Evolutionary conservation across 23 tunicate species (phyloP).

Genomic region (Styela clava): DNA sequence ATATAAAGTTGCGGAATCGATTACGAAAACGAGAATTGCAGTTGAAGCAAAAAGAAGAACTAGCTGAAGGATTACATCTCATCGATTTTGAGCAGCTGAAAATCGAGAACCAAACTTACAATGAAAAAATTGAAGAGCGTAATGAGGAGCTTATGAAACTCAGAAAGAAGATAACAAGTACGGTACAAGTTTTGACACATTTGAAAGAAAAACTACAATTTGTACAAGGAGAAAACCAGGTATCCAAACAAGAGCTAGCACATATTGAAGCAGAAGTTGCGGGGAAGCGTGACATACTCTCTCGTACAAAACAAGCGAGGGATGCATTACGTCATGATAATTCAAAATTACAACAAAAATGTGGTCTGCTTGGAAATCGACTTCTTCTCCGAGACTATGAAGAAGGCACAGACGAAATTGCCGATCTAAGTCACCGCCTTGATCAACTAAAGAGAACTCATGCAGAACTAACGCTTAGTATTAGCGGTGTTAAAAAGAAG

Average conservation of each 20-base stretch:
- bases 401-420: constrained; percentile 75
- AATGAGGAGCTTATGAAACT: constrained; percentile 96
- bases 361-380: constrained; percentile 71
- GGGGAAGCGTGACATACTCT: constrained; percentile 65
- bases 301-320: constrained; percentile 82
- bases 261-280: constrained; percentile 76
- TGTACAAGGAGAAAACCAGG: constrained; percentile 82
- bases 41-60: constrained; percentile 92
- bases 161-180: constrained; percentile 86
- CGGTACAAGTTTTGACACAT: constrained; percentile 93
- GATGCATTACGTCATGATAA: constrained; percentile 85
- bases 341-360: constrained; percentile 62
- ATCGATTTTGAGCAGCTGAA: constrained; percentile 99
- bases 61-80: constrained; percentile 91
- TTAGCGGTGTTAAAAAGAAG: constrained; percentile 81
- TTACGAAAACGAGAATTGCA: constrained; percentile 78
- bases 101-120: constrained; percentile 99
- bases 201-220: constrained; percentile 87
- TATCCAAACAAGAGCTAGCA: constrained; percentile 48
- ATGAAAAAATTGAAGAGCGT: constrained; percentile 98
- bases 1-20: constrained; percentile 77
- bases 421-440: constrained; percentile 47
- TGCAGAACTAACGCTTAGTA: constrained; percentile 80
- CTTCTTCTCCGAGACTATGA: constrained; percentile 79
- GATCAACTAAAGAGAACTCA: constrained; percentile 68